These are phyloP conservation scores for Herpailurus yagouaroundi DNA, from an alignment of 2,113 vertebrate genomes.

Conservation along the genomic window DNA sequence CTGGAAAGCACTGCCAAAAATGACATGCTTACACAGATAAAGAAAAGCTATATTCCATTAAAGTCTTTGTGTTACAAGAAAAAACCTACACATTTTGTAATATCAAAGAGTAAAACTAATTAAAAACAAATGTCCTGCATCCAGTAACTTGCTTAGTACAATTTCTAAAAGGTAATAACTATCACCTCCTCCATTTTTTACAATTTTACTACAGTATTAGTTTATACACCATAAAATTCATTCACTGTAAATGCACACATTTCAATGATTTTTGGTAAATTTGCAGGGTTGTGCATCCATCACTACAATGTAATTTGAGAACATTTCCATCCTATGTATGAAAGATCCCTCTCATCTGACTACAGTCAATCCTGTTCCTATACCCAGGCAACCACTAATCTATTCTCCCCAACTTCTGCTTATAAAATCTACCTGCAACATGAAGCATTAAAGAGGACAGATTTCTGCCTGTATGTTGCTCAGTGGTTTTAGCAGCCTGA, in stretches of 20 bases:
- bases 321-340: background rate
- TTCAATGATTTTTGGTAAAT: background rate
- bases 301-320: background rate
- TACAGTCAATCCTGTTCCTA: background rate
- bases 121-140: conserved; percentile 32
- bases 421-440: background rate
- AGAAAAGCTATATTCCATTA: background rate
- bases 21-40: background rate
- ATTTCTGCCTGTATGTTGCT: background rate
- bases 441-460: background rate
- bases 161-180: conserved; percentile 8
- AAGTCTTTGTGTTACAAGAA: conserved; percentile 12
- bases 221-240: background rate
- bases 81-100: background rate
- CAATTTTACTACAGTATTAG: background rate
- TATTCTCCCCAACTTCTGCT: background rate
- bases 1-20: background rate
- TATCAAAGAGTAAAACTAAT: background rate
- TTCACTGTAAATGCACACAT: background rate
- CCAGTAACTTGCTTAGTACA: background rate
- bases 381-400: background rate
- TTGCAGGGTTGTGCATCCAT: background rate
- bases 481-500: background rate
- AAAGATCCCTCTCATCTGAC: background rate
- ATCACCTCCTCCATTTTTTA: background rate